Evolutionary conservation across 92 coral and sea anemone genomes (phyloP).

Genomic region (Plumapathes pennacea): DNA sequence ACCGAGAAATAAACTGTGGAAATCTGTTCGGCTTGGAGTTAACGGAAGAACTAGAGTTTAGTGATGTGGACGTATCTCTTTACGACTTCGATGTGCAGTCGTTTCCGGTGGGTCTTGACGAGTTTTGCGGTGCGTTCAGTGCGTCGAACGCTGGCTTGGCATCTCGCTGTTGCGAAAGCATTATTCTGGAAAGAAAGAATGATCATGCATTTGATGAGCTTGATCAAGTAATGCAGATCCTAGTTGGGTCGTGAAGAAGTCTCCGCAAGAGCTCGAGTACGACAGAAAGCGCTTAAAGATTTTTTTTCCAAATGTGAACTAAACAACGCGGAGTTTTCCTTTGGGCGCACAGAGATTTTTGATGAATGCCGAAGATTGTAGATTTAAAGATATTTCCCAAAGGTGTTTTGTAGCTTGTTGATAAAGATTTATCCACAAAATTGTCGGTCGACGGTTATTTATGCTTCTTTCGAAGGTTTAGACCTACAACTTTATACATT

Average conservation of each 20-base stretch:
- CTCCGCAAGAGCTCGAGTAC: no score
- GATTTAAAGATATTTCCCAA: no score
- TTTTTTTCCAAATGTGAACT: no score
- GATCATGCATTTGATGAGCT: constrained; percentile 83
- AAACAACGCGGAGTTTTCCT: no score
- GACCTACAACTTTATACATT: no score
- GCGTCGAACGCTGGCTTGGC: constrained; percentile 39
- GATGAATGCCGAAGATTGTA: no score
- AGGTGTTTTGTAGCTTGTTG: no score
- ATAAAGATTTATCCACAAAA: no score
- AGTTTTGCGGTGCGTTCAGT: constrained; percentile 72
- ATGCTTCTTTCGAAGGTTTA: no score
- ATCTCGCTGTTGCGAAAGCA: constrained; percentile 74
- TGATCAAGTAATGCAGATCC: constrained; percentile 97
- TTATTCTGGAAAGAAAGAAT: constrained; percentile 66
- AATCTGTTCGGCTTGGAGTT: constrained; percentile 76
- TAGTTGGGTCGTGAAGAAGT: constrained; percentile 97
- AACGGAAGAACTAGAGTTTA: constrained; percentile 86
- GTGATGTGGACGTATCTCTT: constrained; percentile 92
- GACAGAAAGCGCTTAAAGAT: no score
- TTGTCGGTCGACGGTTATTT: no score
- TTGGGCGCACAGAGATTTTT: no score
- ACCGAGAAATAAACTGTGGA: constrained; percentile 75
- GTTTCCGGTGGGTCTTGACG: constrained; percentile 79
- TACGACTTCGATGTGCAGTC: constrained; percentile 84